Percentiles rank a stretch among this genome's conserved stretches.
Evolutionary conservation across 2,797 vertebrate species (phyloP).

Genomic region (Muraenolepis orangiensis): DNA sequence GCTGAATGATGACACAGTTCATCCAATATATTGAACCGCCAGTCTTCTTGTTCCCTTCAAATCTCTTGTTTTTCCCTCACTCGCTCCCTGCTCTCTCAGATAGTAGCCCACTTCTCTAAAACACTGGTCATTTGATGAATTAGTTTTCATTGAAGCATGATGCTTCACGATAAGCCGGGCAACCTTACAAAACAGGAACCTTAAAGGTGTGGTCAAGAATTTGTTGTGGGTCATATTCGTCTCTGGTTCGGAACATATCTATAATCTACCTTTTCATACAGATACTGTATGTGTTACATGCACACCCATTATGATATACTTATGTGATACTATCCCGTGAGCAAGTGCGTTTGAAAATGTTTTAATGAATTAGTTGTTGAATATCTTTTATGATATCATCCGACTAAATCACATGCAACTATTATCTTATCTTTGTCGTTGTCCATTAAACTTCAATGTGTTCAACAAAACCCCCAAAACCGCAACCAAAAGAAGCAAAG

Average conservation of each 20-base stretch:
- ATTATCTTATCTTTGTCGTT: not conserved
- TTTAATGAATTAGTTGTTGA: too few relatives aligned
- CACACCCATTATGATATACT: not conserved
- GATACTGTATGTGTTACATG: too few relatives aligned
- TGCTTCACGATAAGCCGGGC: not conserved
- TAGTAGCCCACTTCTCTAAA: not conserved
- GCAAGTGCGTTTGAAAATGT: not conserved
- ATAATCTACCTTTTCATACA: too few relatives aligned
- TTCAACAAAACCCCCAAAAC: not conserved
- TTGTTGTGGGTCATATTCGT: not conserved
- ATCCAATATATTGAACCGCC: not conserved
- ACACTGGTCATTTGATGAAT: not conserved
- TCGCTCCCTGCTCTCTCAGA: not conserved
- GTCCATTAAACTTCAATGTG: not conserved
- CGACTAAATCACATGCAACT: not conserved
- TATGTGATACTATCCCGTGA: not conserved
- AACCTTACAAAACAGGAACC: not conserved
- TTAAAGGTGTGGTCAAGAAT: not conserved
- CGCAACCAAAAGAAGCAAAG: not conserved
- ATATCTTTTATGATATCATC: not conserved
- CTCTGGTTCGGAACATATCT: not conserved
- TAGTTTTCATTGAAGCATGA: not conserved
- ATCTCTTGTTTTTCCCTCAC: not conserved
- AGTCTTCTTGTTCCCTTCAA: not conserved
- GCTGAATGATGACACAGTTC: constrained; percentile 16